Base-by-base conservation (phyloP, 1,140 invertebrate genomes). In the Orius insidiosus region DNA sequence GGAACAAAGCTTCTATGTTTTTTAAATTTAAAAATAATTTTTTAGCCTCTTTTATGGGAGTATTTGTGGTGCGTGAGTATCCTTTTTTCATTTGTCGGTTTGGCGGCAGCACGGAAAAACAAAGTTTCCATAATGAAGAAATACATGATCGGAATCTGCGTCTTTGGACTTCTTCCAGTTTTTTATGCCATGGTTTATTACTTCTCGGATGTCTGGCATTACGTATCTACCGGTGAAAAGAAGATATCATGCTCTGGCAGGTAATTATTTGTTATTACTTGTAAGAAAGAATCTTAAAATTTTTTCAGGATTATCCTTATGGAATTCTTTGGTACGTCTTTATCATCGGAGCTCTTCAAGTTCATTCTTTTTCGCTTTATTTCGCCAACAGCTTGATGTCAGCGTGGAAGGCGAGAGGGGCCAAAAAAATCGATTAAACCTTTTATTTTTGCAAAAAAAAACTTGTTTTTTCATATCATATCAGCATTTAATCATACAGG, bases 271-370 rank as follows among this genome's bases (percentile, higher is more conserved):
- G n/a, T n/a, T n/a, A n/a, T n/a, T n/a, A n/a, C n/a, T n/a, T n/a
- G n/a, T n/a, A n/a, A n/a, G n/a, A n/a, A n/a, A n/a, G n/a, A 24
- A 24, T 24, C 24, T 4, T 4, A 24, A 24, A 24, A n/a, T 58
- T 44, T 46, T 75, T 73, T 45, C 64, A 90, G 82, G 82, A 78
- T 24, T 81, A 86, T 57, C 90, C 92, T 0, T 87, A 94, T 60
- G 87, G 85, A 19, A 64, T 96, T 13, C 67, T 96, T 46, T 96
- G 90, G 90, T 94, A 92, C 61, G 81, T 77, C 38, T 97, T 95
- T 65, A n/a, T 95, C 41, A 61, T 88, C 13, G 60, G 89, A 2
- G 86, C 85, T 11, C 69, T 85, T 18, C n/a, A 97, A 70, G 76
- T 97, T 37, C 93, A 97, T 62, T 68, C 72, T 19, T 92, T 95